phyloP scores from a whole-genome alignment of 2,797 vertebrate species.

The Crenichthys baileyi region DNA sequence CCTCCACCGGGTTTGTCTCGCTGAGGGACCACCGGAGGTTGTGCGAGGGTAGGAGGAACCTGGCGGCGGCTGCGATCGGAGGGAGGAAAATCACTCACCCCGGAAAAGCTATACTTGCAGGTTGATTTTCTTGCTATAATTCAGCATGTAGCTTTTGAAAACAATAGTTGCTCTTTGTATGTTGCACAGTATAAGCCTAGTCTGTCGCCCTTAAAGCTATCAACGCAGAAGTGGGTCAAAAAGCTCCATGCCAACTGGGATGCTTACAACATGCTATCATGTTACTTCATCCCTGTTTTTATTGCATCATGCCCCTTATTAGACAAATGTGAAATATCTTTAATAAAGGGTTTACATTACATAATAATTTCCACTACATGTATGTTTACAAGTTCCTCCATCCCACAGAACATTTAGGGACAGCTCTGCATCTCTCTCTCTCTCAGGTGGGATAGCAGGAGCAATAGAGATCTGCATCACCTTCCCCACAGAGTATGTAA shows the following conservation, averaged over 20 bases:
- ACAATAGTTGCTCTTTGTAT: background rate
- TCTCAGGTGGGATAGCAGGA: constrained; percentile 81
- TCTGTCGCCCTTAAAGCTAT: constrained; percentile 56
- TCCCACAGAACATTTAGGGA: constrained; percentile 34
- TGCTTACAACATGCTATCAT: constrained; percentile 37
- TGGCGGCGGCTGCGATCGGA: constrained; percentile 77
- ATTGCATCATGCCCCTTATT: background rate
- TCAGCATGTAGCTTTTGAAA: background rate
- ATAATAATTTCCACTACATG: background rate
- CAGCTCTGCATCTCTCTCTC: constrained; percentile 16
- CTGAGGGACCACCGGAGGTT: constrained; percentile 45
- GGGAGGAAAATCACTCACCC: constrained; percentile 79
- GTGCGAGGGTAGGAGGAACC: constrained; percentile 63
- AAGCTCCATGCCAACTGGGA: constrained; percentile 37
- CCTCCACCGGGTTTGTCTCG: constrained; percentile 29
- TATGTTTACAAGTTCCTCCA: constrained; percentile 3
- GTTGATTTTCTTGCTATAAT: constrained; percentile 49
- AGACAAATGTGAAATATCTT: background rate
- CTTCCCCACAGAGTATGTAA: constrained; percentile 85
- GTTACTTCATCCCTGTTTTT: background rate
- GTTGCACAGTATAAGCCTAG: constrained; percentile 39
- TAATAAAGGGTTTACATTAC: background rate
- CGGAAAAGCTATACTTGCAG: constrained; percentile 83
- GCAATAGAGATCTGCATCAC: constrained; percentile 85
- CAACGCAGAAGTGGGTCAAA: constrained; percentile 69